Conservation (phyloP, 2,113 vertebrate species). For the Tenrec ecaudatus region DNA sequence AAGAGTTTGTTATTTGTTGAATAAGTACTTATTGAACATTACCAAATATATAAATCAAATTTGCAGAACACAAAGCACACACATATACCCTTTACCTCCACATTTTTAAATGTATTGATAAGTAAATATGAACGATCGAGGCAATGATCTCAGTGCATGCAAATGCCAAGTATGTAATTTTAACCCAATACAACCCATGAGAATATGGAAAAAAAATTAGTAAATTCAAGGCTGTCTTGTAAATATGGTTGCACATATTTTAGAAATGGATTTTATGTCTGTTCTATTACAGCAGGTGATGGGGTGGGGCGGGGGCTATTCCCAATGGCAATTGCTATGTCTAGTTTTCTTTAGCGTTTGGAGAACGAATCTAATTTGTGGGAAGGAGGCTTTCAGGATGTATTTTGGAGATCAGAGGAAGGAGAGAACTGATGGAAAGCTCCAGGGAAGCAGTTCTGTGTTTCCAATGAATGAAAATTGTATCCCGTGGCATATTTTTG, state of each 20-base stretch:
- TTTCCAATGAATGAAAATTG: slow-evolving; percentile 2
- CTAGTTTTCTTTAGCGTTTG: not conserved
- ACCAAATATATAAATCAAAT: not conserved
- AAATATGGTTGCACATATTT: not conserved
- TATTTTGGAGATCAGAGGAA: not conserved
- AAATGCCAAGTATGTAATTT: not conserved
- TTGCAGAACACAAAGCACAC: not conserved
- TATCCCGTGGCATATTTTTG: not conserved
- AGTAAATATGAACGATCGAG: not conserved
- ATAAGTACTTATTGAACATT: not conserved
- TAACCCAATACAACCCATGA: not conserved
- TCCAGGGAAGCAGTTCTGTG: not conserved
- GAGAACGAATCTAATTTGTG: not conserved
- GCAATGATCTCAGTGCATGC: not conserved
- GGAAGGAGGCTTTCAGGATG: not conserved
- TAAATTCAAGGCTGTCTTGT: not conserved
- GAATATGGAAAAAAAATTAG: not conserved
- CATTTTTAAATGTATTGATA: not conserved
- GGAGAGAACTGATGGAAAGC: not conserved
- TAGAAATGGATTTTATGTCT: not conserved
- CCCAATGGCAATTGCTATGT: not conserved
- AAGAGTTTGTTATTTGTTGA: not conserved
- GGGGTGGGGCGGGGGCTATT: not conserved
- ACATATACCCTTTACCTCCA: not conserved
- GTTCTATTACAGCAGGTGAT: not conserved